phyloP scores from a whole-genome alignment of 2,888 invertebrate species.

The Cyrtodaria siliqua region DNA sequence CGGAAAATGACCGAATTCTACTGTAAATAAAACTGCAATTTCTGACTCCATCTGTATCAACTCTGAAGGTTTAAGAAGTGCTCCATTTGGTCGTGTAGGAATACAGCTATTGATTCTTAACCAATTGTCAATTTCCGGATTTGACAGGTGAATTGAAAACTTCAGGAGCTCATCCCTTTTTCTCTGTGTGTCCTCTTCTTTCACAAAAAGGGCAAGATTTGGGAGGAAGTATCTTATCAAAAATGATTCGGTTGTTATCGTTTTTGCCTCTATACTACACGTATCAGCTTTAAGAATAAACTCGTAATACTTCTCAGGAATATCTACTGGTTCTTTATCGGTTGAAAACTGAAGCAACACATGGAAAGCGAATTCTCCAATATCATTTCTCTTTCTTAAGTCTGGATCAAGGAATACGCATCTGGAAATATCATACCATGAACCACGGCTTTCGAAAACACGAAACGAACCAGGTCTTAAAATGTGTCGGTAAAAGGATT shows the following conservation, averaged over 20 bases:
- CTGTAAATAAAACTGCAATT: constrained; percentile 20
- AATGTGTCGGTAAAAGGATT: constrained; percentile 39
- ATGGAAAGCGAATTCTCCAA: constrained; percentile 33
- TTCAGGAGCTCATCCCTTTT: constrained; percentile 18
- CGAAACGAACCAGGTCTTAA: neutral
- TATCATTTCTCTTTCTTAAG: constrained; percentile 15
- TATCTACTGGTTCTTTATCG: constrained; percentile 22
- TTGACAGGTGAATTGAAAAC: constrained; percentile 6
- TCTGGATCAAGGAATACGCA: constrained; percentile 49
- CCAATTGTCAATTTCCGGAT: neutral
- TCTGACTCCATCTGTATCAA: constrained; percentile 20
- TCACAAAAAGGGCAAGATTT: constrained; percentile 29
- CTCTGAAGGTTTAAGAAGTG: constrained; percentile 25
- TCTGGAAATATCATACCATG: constrained; percentile 25
- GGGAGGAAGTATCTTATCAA: constrained; percentile 51
- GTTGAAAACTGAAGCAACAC: constrained; percentile 12
- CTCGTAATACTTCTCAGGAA: constrained; percentile 19
- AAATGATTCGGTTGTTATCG: constrained; percentile 47
- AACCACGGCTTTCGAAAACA: constrained; percentile 43
- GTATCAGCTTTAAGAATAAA: constrained; percentile 13
- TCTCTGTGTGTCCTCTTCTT: neutral
- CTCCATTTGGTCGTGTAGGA: constrained; percentile 35
- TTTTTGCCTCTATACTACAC: constrained; percentile 10
- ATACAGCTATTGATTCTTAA: constrained; percentile 46
- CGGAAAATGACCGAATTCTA: constrained; percentile 29